Evolutionary conservation across 2,113 vertebrate genomes (phyloP), one percentile per base, ranked within the genome.

Genomic region (Ictalurus furcatus): DNA sequence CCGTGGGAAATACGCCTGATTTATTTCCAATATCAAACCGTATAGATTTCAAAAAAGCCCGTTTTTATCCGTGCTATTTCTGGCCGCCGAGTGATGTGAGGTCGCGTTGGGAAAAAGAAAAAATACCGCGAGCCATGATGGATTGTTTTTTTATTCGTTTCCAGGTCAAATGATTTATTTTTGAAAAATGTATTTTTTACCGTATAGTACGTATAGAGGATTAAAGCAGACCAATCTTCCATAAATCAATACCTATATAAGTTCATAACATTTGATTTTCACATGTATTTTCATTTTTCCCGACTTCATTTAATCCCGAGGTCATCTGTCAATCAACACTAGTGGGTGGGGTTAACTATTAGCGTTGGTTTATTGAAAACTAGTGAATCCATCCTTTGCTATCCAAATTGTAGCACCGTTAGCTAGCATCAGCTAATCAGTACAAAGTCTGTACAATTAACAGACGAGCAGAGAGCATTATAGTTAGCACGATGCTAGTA

Each of bases 1-100:
- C n/a, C 78, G 37, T 30, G 78, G 83, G 88, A 91, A 91, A 21
- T 52, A 83, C n/a, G 37, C 21, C 79, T 83, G 85, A 86, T 83
- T 89, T 88, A 88, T 86, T 80, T 6, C 86, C 80, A 71, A 85
- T 69, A 84, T 86, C 21, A n/a, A 61, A 48, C 48, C 25, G 44
- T 87, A 56, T 81, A 52, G 85, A 82, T 85, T 86, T 82, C 16
- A 80, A 79, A 80, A 78, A 81, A 54, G 30, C n/a, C 37, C 48
- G 59, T 40, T 83, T 86, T 86, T 61, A 21, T 34, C 28, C 7
- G 0, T 13, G 16, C 56, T 76, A 84, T 88, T 84, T 76, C 67
- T 76, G 65, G 48, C 25, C 37, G 17, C 19, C 14, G 34, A 71
- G 54, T 88, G 84, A 28, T 79, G 65, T 11, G 61, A 63, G 52